phyloP scores from a whole-genome alignment of 2,888 invertebrate genomes.

The Venusia cambrica region DNA sequence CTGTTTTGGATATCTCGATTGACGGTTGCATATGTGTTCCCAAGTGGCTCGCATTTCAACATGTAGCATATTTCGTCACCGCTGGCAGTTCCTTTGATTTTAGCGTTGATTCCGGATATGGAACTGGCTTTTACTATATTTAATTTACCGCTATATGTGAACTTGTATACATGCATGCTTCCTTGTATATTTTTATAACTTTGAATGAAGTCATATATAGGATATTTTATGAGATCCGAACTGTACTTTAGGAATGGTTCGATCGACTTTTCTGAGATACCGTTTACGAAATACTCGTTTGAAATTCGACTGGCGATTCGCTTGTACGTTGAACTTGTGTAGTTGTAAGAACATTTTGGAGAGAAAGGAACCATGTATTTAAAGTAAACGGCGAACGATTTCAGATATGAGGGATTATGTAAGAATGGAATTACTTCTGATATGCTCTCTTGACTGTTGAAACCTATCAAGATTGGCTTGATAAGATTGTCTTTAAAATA shows the following conservation, averaged over 20 bases:
- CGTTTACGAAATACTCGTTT: slow-evolving; percentile 52
- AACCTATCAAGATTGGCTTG: slow-evolving; percentile 71
- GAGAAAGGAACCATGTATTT: slow-evolving; percentile 68
- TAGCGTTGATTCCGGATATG: slow-evolving; percentile 37
- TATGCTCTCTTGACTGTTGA: slow-evolving; percentile 72
- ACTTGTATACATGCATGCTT: slow-evolving; percentile 64
- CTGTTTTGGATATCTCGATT: slow-evolving; percentile 38
- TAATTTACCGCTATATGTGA: slow-evolving; percentile 65
- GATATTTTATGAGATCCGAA: slow-evolving; percentile 66
- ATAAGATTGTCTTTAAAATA: slow-evolving; percentile 33
- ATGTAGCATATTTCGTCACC: slow-evolving; percentile 75
- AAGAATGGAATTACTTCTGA: slow-evolving; percentile 67
- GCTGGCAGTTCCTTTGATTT: slow-evolving; percentile 65
- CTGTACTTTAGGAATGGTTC: slow-evolving; percentile 58
- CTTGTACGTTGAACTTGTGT: slow-evolving; percentile 45
- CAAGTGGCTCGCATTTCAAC: slow-evolving; percentile 66
- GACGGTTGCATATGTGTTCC: slow-evolving; percentile 53
- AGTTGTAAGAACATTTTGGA: slow-evolving; percentile 52
- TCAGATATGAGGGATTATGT: slow-evolving; percentile 54
- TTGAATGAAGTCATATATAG: slow-evolving; percentile 65
- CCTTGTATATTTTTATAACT: slow-evolving; percentile 37
- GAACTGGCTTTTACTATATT: slow-evolving; percentile 61
- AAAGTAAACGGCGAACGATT: slow-evolving; percentile 49
- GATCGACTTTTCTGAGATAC: slow-evolving; percentile 49
- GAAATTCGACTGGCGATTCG: slow-evolving; percentile 51